These are phyloP conservation scores for Acleris sparsana DNA, from an alignment of 2,888 invertebrate genomes.

Conservation along the genomic window DNA sequence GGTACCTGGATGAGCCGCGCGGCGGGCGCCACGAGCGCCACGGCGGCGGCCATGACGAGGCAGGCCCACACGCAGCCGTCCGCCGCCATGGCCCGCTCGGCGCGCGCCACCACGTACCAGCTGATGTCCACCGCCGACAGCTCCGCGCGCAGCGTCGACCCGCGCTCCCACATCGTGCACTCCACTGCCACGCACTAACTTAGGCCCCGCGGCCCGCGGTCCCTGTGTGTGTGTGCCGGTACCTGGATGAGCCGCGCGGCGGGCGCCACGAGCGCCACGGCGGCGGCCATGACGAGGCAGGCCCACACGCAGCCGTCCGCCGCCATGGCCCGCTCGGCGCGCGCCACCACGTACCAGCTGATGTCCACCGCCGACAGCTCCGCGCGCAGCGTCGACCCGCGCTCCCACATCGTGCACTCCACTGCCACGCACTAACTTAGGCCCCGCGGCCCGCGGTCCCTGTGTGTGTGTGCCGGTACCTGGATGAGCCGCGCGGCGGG, in stretches of 20 bases:
- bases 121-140: constrained; percentile 97
- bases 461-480: too few species aligned
- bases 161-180: constrained; percentile 97
- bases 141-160: constrained; percentile 95
- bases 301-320: constrained; percentile 70
- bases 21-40: constrained; percentile 65
- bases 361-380: constrained; percentile 97
- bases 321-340: constrained; percentile 88
- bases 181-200: constrained; percentile 86
- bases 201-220: too few species aligned
- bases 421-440: too few species aligned
- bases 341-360: constrained; percentile 95
- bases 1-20: constrained; percentile 68
- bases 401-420: constrained; percentile 97
- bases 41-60: constrained; percentile 64
- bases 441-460: too few species aligned
- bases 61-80: constrained; percentile 70
- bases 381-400: constrained; percentile 94
- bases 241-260: constrained; percentile 69
- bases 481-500: too few species aligned
- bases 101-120: constrained; percentile 95
- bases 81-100: constrained; percentile 85
- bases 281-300: constrained; percentile 65
- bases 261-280: constrained; percentile 67
- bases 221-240: neutral